phyloP scores from a whole-genome alignment of 1,140 invertebrate genomes.

The Sesamia nonagrioides region DNA sequence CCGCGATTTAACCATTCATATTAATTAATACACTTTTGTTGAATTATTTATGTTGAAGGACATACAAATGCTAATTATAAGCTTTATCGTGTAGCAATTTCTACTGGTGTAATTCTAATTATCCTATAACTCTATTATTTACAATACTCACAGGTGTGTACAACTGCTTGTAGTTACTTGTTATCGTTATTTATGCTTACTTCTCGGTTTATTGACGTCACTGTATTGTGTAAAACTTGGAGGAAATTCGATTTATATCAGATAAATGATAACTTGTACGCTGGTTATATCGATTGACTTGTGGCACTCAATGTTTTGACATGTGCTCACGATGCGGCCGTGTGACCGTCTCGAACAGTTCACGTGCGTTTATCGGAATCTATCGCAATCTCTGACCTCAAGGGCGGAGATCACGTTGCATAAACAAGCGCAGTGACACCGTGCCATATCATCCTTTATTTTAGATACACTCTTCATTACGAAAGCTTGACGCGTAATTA shows the following conservation, averaged over 20 bases:
- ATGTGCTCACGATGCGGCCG: conserved; percentile 58
- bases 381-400: conserved; percentile 68
- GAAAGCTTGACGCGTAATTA: background rate
- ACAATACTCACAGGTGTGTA: conserved; percentile 43
- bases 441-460: conserved; percentile 35
- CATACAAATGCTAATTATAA: background rate
- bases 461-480: conserved; percentile 32
- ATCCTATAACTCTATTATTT: conserved; percentile 29
- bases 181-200: conserved; percentile 30
- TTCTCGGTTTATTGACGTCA: conserved; percentile 50
- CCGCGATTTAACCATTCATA: background rate
- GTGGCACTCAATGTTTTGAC: conserved; percentile 57
- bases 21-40: background rate
- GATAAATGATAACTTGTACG: conserved; percentile 49
- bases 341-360: conserved; percentile 54
- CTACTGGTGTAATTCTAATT: conserved; percentile 25
- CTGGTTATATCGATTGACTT: conserved; percentile 53
- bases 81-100: background rate
- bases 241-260: conserved; percentile 49
- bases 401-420: conserved; percentile 66
- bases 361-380: conserved; percentile 65
- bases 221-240: conserved; percentile 49
- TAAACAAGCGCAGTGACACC: conserved; percentile 35
- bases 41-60: background rate
- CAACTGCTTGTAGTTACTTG: conserved; percentile 37